phyloP scores from a whole-genome alignment of 2,888 invertebrate genomes.

The Xanthorhoe spadicearia region DNA sequence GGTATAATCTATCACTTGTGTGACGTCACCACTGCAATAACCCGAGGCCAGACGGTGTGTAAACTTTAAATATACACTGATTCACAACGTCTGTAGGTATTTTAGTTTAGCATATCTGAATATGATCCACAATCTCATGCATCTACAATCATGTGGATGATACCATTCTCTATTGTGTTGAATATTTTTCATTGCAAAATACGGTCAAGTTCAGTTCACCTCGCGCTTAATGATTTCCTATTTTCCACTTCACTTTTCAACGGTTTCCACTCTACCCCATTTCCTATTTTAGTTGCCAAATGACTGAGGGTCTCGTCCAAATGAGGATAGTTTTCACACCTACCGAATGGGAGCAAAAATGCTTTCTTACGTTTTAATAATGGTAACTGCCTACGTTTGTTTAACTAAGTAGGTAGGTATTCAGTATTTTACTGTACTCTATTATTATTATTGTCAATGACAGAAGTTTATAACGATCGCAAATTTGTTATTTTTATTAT shows the following conservation, averaged over 20 bases:
- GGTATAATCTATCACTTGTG: conserved; percentile 61
- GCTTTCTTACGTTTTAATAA: conserved; percentile 1
- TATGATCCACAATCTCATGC: conserved; percentile 5
- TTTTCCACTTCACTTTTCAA: conserved; percentile 44
- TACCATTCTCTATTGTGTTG: background rate
- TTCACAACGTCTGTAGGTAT: conserved; percentile 34
- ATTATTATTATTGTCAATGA: no score
- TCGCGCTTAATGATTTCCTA: conserved; percentile 47
- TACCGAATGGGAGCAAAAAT: conserved; percentile 16
- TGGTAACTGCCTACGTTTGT: background rate
- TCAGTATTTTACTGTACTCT: background rate
- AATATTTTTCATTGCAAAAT: conserved; percentile 37
- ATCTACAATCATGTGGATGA: conserved; percentile 4
- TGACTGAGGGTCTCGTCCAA: conserved; percentile 33
- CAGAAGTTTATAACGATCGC: no score
- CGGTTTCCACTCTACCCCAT: conserved; percentile 38
- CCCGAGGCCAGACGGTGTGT: conserved; percentile 57
- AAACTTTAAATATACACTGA: conserved; percentile 43
- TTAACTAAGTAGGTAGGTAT: background rate
- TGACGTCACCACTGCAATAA: conserved; percentile 58
- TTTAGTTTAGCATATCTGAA: conserved; percentile 34
- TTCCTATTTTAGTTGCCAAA: conserved; percentile 43
- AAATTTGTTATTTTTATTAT: background rate
- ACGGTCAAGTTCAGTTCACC: conserved; percentile 42
- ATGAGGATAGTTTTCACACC: conserved; percentile 17